Evolutionary conservation across 2,888 invertebrate genomes (phyloP).

Genomic region (Drosophila greeni): DNA sequence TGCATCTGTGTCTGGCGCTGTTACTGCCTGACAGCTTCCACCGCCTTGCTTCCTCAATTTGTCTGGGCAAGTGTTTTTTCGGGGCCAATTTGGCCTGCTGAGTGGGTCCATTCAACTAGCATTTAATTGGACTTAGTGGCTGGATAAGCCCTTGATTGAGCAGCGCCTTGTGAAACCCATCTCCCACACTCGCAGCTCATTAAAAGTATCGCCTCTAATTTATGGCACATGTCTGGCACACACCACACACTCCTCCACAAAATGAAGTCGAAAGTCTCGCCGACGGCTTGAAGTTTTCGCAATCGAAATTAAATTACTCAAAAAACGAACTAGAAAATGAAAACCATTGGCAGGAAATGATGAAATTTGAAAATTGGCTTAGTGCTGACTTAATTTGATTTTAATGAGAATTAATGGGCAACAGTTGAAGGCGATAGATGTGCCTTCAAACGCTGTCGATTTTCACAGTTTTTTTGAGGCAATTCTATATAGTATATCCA

Average conservation of each 20-base stretch:
- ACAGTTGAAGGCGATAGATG: conserved; percentile 23
- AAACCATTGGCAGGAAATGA: conserved; percentile 38
- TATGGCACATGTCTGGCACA: conserved; percentile 12
- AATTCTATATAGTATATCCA: neutral
- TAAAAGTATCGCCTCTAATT: conserved; percentile 25
- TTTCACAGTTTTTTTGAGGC: neutral
- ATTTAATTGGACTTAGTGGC: conserved; percentile 27
- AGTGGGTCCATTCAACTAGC: conserved; percentile 25
- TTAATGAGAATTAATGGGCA: conserved; percentile 59
- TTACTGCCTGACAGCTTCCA: conserved; percentile 19
- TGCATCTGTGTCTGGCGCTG: conserved; percentile 15
- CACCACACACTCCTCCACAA: conserved; percentile 2
- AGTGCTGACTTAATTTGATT: conserved; percentile 47
- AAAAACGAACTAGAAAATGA: conserved; percentile 19
- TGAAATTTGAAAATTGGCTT: conserved; percentile 45
- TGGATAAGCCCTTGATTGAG: conserved; percentile 37
- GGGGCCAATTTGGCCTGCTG: conserved; percentile 12
- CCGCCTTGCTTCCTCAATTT: conserved; percentile 32
- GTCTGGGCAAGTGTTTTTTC: conserved; percentile 23
- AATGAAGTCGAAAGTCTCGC: conserved; percentile 8
- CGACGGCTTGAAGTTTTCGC: conserved; percentile 24
- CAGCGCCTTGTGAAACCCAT: conserved; percentile 16
- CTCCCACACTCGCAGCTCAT: conserved; percentile 28
- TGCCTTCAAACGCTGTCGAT: conserved; percentile 10
- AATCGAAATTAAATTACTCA: conserved; percentile 23